These are phyloP conservation scores for Zaprionus camerounensis DNA, from an alignment of 1,140 invertebrate genomes.

Conservation along the genomic window DNA sequence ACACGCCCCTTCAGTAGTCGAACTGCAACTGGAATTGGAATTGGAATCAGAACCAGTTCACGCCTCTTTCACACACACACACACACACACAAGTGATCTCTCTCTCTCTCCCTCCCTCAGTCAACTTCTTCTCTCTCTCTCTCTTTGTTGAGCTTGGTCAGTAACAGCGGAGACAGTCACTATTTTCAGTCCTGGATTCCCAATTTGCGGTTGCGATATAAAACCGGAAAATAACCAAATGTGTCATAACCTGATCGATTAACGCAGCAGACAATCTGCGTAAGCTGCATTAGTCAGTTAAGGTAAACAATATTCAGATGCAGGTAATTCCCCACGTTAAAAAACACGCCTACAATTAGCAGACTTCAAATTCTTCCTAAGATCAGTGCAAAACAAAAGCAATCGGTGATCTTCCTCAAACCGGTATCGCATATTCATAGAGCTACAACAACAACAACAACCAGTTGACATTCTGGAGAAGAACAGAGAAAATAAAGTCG, in stretches of 20 bases:
- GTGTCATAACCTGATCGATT: constrained; percentile 18
- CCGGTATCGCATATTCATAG: background rate
- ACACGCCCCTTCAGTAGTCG: background rate
- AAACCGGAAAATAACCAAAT: constrained; percentile 24
- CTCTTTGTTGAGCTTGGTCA: constrained; percentile 12
- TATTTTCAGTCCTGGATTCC: constrained; percentile 2
- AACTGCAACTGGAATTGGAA: background rate
- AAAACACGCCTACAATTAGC: constrained; percentile 8
- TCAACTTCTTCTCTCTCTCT: background rate
- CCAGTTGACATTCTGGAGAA: background rate
- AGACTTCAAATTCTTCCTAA: background rate
- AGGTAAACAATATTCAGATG: constrained; percentile 24
- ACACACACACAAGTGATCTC: background rate
- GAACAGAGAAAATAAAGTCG: background rate
- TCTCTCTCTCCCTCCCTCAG: background rate
- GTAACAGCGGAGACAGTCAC: background rate
- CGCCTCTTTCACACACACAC: background rate
- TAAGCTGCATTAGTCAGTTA: constrained; percentile 10
- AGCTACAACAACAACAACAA: background rate
- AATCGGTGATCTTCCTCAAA: background rate
- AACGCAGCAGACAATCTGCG: background rate
- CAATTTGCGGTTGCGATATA: background rate
- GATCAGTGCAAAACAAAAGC: constrained; percentile 4
- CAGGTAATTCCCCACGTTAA: constrained; percentile 6
- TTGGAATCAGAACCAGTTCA: constrained; percentile 1